Evolutionary conservation across 2,888 invertebrate species (phyloP), one percentile per base, ranked within the genome.

Genomic region (Phyllotreta cruciferae): DNA sequence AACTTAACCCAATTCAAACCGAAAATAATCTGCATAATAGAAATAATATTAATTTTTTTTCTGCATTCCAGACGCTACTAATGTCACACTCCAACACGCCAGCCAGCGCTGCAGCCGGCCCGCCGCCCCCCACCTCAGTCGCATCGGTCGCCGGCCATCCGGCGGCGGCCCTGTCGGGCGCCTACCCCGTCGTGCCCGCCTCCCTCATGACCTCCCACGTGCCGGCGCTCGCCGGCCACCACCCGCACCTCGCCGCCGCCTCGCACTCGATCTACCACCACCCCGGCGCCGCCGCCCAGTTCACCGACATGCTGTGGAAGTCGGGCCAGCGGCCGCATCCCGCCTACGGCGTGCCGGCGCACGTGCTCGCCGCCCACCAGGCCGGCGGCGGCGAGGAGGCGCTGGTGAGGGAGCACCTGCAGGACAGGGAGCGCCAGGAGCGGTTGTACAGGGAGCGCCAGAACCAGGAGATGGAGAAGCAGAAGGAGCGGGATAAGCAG

Each of bases 381-480:
- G 62, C 61, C 61, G 78, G 71, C 54, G 68, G n/a, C n/a, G n/a
- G n/a, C n/a, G 74, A 45, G 52, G 62, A 34, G 71, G 78, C 11
- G 72, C 77, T 11, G 74, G 83, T 11, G 85, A 85, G 62, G 45
- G 82, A 82, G 82, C 83, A 81, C 65, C 83, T 84, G 55, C 86
- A 85, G 76, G 87, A 87, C 74, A 84, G 88, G 79, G 88, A 88
- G 79, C 83, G 88, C 80, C 74, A 77, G 56, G 88, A 88, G 81
- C 84, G 88, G 81, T 85, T 88, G 82, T 80, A 88, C 77, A 85
- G 89, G 88, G 69, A 69, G 49, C 66, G 89, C 78, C 87, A 90
- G 76, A 89, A 88, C 78, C 88, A 88, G 81, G 89, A 89, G 72
- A 71, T 83, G 69, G 64, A 87, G 78, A 85, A 87, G 79, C 86